Percentiles rank a stretch among this genome's conserved stretches.
Evolutionary conservation across 1,140 invertebrate genomes (phyloP).

Genomic region (Calycopis cecrops): DNA sequence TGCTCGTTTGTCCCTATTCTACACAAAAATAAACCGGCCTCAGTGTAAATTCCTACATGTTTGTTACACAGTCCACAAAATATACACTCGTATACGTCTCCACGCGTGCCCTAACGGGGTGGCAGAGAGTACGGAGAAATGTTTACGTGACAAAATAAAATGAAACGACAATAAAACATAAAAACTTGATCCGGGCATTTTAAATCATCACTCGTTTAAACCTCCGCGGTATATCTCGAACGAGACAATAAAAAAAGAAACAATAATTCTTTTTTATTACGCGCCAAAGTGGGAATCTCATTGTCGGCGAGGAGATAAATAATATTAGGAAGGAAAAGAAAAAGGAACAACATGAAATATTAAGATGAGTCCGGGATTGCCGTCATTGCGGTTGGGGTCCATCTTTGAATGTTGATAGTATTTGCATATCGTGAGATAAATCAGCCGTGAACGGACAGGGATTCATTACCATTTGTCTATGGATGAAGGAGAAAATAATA

Average conservation of each 20-base stretch:
- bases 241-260: constrained; percentile 73
- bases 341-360: constrained; percentile 74
- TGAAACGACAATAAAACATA: constrained; percentile 13
- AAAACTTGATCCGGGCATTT: constrained; percentile 4
- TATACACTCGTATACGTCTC: too few relatives aligned
- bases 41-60: too few relatives aligned
- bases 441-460: constrained; percentile 65
- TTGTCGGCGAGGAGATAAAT: constrained; percentile 70
- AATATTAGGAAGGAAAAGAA: constrained; percentile 69
- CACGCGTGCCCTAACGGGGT: too few relatives aligned
- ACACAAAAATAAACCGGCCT: too few relatives aligned
- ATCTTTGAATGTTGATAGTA: constrained; percentile 72
- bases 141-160: too few relatives aligned
- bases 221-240: constrained; percentile 53
- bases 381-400: constrained; percentile 64
- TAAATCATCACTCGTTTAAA: constrained; percentile 49
- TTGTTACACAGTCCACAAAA: too few relatives aligned
- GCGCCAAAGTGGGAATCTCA: constrained; percentile 72
- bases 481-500: constrained; percentile 5
- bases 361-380: constrained; percentile 71
- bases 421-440: constrained; percentile 75
- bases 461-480: constrained; percentile 66
- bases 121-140: too few relatives aligned
- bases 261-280: constrained; percentile 74
- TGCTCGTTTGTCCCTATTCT: too few relatives aligned